Evolutionary conservation across 1,140 invertebrate genomes (phyloP), one percentile per base, ranked within the genome.

Genomic region (Nomia melanderi): DNA sequence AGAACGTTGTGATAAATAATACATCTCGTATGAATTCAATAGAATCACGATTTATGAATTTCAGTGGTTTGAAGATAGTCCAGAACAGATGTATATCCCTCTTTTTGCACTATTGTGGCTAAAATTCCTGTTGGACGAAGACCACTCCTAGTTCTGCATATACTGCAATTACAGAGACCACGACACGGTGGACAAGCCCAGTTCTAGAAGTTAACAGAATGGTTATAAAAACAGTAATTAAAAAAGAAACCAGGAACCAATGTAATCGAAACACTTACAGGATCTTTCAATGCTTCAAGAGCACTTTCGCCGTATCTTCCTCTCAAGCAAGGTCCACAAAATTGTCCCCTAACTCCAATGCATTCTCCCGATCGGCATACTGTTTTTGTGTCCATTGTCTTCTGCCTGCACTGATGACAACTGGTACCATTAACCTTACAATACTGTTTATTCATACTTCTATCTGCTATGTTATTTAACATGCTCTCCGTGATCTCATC

Each of bases 361-460:
- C 93, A 93, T 63, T 84, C 66, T 36, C 87, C 86, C 20, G 90
- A 92, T 62, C 93, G 82, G 31, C 93, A 93, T 31, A 90, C 87
- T 5, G 92, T 92, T 80, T 93, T 93, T 11, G 89, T 92, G 75
- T 93, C 93, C 25, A 85, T 67, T 1, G 93, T 93, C 82, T 93
- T 93, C 64, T 93, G 93, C 36, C 92, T 83, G 69, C 92, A 93
- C 33, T 93, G 92, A 81, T 93, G 92, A 78, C 92, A 93, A 67
- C 71, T 79, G 1, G 91, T 90, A 7, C 92, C 92, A 53, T 81
- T 74, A 20, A 75, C 8, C 59, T 71, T 85, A 77, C 83, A 87
- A 82, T 91, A 92, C 7, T 53, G 47, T 79, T 92, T 92, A 0
- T 33, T n/a, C 25, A 63, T 67, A 50, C 77, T 83, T 70, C 77